These are phyloP conservation scores for Ceyx margarethae DNA, from an alignment of 2,113 vertebrate genomes.

Conservation along the genomic window DNA sequence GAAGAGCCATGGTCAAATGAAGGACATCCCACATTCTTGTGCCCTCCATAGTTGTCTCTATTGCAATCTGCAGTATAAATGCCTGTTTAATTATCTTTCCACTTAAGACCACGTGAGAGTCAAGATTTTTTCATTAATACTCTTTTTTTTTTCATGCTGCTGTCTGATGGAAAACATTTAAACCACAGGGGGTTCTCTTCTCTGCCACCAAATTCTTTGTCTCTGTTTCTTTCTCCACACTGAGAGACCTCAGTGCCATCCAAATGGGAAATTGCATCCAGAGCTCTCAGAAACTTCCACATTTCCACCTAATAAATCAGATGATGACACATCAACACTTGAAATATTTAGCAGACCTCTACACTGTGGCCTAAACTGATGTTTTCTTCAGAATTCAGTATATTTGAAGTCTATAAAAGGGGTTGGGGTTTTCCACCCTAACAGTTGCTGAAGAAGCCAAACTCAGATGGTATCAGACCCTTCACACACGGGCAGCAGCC, in stretches of 20 bases:
- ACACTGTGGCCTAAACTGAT: background rate
- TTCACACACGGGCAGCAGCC: accelerated
- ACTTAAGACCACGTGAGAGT: background rate
- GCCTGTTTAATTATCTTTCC: background rate
- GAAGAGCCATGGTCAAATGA: background rate
- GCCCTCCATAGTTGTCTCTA: background rate
- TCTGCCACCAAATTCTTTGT: background rate
- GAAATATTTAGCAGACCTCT: background rate
- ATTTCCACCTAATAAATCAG: background rate
- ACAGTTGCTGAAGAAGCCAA: background rate
- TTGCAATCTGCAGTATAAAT: background rate
- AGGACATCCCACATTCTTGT: background rate
- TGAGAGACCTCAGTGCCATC: accelerated
- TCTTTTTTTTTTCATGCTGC: background rate
- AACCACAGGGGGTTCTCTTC: background rate
- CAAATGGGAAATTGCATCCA: background rate
- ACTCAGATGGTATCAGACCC: background rate
- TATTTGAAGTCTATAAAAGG: background rate
- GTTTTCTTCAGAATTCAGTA: background rate
- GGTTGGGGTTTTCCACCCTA: background rate
- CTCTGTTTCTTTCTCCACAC: background rate
- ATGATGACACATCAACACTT: background rate
- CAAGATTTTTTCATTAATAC: background rate
- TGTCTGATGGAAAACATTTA: background rate
- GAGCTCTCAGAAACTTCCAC: background rate